A percentile compares a stretch with the other conserved stretches of the same genome.
Evolutionary conservation across 2,888 invertebrate genomes (phyloP).

Genomic region (Ferrisia virgata): DNA sequence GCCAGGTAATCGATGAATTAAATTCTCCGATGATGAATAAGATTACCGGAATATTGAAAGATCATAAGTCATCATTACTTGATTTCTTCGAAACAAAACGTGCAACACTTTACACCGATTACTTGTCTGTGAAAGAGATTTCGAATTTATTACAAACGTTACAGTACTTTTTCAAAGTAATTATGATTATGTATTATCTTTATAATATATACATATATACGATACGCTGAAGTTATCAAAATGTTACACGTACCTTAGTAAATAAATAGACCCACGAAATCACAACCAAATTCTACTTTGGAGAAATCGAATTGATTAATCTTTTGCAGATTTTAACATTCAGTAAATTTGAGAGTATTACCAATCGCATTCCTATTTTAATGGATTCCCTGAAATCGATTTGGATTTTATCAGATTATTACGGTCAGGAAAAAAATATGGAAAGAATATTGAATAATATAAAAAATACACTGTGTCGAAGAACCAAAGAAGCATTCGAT

Average conservation of each 20-base stretch:
- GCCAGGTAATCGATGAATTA: constrained; percentile 75
- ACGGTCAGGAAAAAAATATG: constrained; percentile 81
- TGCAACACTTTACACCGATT: constrained; percentile 63
- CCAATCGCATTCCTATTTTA: constrained; percentile 70
- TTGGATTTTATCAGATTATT: constrained; percentile 86
- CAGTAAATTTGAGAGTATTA: constrained; percentile 65
- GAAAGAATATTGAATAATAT: constrained; percentile 76
- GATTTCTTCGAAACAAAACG: constrained; percentile 63
- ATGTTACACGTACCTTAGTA: too few relatives aligned
- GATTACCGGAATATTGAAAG: constrained; percentile 61
- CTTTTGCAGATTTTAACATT: constrained; percentile 53
- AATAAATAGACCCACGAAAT: neutral
- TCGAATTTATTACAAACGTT: constrained; percentile 73
- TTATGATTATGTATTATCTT: too few relatives aligned
- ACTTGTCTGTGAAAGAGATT: constrained; percentile 73
- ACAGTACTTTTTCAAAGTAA: constrained; percentile 67
- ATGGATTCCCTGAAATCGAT: constrained; percentile 84
- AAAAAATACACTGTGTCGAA: constrained; percentile 75
- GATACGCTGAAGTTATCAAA: too few relatives aligned
- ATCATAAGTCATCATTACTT: constrained; percentile 58
- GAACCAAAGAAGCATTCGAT: constrained; percentile 68
- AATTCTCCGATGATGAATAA: constrained; percentile 67
- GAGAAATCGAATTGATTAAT: neutral
- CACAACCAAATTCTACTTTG: neutral
- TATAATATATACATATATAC: too few relatives aligned